Evolutionary conservation across 1,140 invertebrate species (phyloP), one percentile per base, ranked within the genome.

Genomic region (Gryllus bimaculatus): DNA sequence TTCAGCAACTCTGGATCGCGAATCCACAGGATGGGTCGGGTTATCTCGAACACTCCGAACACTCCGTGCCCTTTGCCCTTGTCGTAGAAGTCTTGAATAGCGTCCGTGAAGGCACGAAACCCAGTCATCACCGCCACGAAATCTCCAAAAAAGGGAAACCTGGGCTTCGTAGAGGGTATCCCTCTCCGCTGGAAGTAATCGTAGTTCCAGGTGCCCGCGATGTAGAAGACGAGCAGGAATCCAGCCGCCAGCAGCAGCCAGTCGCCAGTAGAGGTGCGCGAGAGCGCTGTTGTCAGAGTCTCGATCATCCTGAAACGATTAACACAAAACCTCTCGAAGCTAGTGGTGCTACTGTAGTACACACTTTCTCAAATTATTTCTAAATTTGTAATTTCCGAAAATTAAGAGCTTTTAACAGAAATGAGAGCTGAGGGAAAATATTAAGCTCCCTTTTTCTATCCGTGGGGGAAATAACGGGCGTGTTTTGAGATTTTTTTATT

Each of bases 1-100:
- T 85, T 84, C 0, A 86, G 73, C 0, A 86, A 21, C 12, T 84
- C 80, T 0, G 84, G 84, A 21, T 86, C 84, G 0, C 83, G 81
- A 0, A 86, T 1, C 20, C 86, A 8, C 0, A 87, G 10, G 0
- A 12, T 74, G 0, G 84, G 84, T 0, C 47, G 76, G 10, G 47
- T 78, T 8, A 84, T 74, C 15, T 83, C 78, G 73, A 82, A 86
- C 8, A 84, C 12, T 73, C 78, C 73, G 10, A 66, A 66, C 10
- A 66, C 54, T 13, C 54, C 18, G 54, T 66, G 54, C 18, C 54
- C 54, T 66, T 66, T 66, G 54, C 10, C 54, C 18, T 66, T 18
- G 10, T 66, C 18, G 18, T 66, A 66, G 10, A 13, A 3, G 54
- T 66, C 54, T 66, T 66, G 10, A 7, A 66, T 13, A 1, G 0